These are phyloP conservation scores for Sternarchorhynchus goeldii DNA, from an alignment of 2,797 vertebrate species.

Conservation along the genomic window DNA sequence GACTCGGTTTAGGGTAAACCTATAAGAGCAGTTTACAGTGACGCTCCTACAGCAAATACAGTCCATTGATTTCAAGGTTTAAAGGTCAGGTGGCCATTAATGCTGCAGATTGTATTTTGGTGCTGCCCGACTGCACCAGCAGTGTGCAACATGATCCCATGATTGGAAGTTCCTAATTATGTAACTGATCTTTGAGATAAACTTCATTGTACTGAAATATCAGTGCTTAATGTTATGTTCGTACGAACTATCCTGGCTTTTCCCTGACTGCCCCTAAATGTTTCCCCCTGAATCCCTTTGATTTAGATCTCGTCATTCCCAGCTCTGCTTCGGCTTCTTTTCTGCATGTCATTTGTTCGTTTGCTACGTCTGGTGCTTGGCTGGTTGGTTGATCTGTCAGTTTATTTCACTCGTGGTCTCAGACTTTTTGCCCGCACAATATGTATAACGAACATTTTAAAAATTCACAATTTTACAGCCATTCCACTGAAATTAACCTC, in stretches of 20 bases:
- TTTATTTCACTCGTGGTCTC: no score
- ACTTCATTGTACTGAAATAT: background rate
- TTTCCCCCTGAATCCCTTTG: no score
- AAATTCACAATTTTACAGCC: background rate
- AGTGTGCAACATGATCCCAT: conserved; percentile 12
- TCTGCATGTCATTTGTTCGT: no score
- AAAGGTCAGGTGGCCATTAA: conserved; percentile 22
- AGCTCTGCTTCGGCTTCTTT: no score
- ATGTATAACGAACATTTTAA: background rate
- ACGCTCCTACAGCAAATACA: conserved; percentile 18
- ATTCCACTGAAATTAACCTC: conserved; percentile 11
- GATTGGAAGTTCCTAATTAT: background rate
- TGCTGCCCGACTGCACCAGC: conserved; percentile 1
- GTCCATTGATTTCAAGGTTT: conserved; percentile 18
- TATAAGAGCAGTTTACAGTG: conserved; percentile 31
- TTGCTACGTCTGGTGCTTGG: no score
- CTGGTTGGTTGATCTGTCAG: no score
- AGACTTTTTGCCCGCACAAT: no score
- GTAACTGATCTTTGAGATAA: background rate
- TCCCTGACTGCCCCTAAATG: background rate
- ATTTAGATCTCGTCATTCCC: no score
- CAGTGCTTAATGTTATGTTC: background rate
- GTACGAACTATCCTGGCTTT: background rate
- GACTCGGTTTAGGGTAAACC: conserved; percentile 7
- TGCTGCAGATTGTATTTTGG: background rate